Base-by-base conservation (phyloP, 2,797 vertebrate genomes). In the Halcyon badia region DNA sequence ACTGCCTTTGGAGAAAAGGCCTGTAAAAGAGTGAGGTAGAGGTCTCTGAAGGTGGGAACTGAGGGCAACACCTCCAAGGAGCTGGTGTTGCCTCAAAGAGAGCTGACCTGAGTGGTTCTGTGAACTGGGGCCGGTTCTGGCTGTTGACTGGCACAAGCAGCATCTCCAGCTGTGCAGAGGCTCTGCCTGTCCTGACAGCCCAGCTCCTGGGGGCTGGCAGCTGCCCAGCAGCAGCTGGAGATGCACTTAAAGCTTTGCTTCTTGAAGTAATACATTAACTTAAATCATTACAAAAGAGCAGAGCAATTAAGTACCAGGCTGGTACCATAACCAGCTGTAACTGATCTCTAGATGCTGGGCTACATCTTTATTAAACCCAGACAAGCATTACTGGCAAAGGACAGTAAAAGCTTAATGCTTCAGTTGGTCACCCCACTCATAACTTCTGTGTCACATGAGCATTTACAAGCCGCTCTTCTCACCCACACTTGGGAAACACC, bases 381-480 rank as follows among this genome's bases (percentile, higher is more conserved):
- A 11, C 6, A 2, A n/a, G 26, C 3, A 2, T 10, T 14, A 6
- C 65, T 49, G 19, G 14, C 48, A 4, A 7, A 21, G 58, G 24
- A 25, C 1, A 2, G 57, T 16, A 48, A 24, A 2, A 30, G 31
- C 39, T 28, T 12, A 16, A 58, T 4, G 1, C 4, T 12, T 4
- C 4, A 30, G 15, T 4, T 44, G 57, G 16, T 39, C 41, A 44
- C 1, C 14, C 4, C 30, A 24, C 28, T 1, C 9, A 15, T 4
- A 7, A 18, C 15, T 80, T 26, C 24, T 4, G 1, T 5, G 28
- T 8, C 24, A 1, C 1, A 1, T 1, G 19, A 21, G 41, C 28
- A 9, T 4, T 54, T 6, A 22, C 10, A 6, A 35, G 41, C 35
- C 13, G 14, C 42, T 57, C 41, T 24, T 62, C 35, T 31, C 14